Evolutionary conservation across 2,797 vertebrate genomes (phyloP).

Genomic region (Microhierax caerulescens): DNA sequence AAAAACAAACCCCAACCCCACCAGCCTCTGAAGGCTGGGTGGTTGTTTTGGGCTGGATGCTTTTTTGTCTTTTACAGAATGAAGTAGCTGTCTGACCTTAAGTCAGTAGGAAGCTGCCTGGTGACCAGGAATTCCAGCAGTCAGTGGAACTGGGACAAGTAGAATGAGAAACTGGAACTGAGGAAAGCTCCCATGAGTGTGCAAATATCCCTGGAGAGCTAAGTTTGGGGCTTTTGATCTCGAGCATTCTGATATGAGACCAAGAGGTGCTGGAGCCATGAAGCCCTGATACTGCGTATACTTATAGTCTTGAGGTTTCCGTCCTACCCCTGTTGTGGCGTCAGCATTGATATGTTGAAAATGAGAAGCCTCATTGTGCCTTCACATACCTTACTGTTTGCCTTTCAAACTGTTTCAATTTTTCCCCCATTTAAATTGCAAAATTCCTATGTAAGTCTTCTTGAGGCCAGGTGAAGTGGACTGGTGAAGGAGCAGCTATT

Average conservation of each 20-base stretch:
- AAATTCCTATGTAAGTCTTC: neutral
- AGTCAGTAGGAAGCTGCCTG: neutral
- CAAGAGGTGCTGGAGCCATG: neutral
- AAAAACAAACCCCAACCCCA: too few species aligned
- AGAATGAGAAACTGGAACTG: neutral
- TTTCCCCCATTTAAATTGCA: neutral
- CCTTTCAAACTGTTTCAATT: neutral
- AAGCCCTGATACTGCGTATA: neutral
- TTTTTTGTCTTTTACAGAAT: neutral
- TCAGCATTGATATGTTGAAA: neutral
- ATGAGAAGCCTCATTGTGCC: neutral
- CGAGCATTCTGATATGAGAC: neutral
- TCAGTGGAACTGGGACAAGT: neutral
- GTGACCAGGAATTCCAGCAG: neutral
- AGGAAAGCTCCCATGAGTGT: neutral
- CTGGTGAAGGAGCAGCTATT: neutral
- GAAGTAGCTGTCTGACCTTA: neutral
- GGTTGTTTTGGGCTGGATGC: neutral
- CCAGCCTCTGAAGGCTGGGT: neutral
- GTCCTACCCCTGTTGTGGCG: neutral
- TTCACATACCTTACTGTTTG: neutral
- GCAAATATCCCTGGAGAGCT: neutral
- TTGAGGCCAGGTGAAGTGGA: neutral
- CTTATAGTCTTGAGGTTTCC: neutral
- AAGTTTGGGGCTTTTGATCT: neutral